Base-by-base conservation (phyloP, 2,797 vertebrate species). In the Choloepus didactylus region DNA sequence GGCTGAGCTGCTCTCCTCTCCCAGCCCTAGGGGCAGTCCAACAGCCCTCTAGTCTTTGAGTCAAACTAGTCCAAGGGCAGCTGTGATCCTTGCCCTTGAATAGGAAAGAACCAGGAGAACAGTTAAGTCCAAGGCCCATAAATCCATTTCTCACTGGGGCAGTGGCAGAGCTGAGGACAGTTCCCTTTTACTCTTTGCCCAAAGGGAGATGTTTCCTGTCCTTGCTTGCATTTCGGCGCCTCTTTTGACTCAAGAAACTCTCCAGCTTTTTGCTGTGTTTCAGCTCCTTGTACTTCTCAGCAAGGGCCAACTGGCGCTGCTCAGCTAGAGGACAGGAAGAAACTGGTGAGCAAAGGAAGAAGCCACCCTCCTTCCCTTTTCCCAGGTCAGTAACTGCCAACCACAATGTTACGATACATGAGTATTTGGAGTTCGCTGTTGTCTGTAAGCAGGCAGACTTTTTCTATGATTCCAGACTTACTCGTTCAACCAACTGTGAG, bases 191-290 rank as follows among this genome's bases (percentile, higher is more conserved):
- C 44, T 90, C 96, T 97, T 98, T 98, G 96, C 91, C 97, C 18
- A 95, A 95, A 69, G 99, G 99, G 83, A 99, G 98, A 81, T 98
- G 98, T 97, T 97, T 98, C 91, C 99, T 99, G 97, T 99, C 99
- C 96, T 99, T 99, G n/a, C 96, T 98, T 1, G 99, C 99, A 38
- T 99, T 99, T 83, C 99, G 98, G 97, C 99, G 99, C 96, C 99
- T 99, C 98, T 99, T 99, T 98, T 99, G 99, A 97, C 95, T 99
- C 95, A 99, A 97, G 98, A 99, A 99, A 96, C 98, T 99, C 85
- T 99, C 99, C 97, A 99, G 98, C 96, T 99, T 99, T 75, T 99
- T 99, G 51, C 99, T 99, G 96, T 97, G 99, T 98, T 99, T 99
- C 97, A 99, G 98, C 93, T 99, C 98, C 69, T 98, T 95, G 92